These are phyloP conservation scores for Ceratotherium simum DNA, from an alignment of 2,113 vertebrate species.

Conservation along the genomic window DNA sequence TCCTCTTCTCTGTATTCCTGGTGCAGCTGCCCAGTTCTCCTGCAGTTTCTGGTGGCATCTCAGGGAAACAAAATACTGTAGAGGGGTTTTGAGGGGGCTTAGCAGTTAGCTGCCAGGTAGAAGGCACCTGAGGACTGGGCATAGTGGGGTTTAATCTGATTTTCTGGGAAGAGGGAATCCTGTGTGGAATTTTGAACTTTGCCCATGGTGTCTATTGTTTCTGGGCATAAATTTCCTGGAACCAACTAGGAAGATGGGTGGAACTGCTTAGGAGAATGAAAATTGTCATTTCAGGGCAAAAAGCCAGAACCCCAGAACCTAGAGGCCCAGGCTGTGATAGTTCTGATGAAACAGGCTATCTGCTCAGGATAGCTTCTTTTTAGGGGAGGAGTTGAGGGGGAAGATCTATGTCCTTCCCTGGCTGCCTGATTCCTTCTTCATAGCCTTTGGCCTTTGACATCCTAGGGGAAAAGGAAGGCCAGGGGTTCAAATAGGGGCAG, in stretches of 20 bases:
- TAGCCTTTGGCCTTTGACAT: not conserved
- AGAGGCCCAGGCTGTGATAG: not conserved
- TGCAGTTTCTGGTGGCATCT: constrained; percentile 45
- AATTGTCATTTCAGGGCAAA: not conserved
- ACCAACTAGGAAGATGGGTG: not conserved
- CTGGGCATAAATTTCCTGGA: not conserved
- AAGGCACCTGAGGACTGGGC: not conserved
- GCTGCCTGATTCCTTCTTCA: not conserved
- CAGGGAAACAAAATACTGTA: constrained; percentile 55
- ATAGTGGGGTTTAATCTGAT: not conserved
- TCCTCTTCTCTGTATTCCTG: not conserved
- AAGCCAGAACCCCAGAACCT: not conserved
- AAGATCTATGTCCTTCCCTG: no score
- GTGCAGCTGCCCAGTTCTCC: not conserved
- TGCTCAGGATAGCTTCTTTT: not conserved
- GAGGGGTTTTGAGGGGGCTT: not conserved
- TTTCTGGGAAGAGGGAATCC: not conserved
- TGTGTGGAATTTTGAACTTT: not conserved
- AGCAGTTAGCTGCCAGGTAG: not conserved
- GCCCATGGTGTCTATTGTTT: not conserved
- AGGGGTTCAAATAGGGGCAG: not conserved
- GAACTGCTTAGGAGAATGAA: not conserved
- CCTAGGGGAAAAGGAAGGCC: not conserved
- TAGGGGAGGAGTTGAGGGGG: not conserved
- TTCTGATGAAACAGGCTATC: not conserved